Base-by-base conservation (phyloP, 2,113 vertebrate genomes). In the Pluvianellus socialis region DNA sequence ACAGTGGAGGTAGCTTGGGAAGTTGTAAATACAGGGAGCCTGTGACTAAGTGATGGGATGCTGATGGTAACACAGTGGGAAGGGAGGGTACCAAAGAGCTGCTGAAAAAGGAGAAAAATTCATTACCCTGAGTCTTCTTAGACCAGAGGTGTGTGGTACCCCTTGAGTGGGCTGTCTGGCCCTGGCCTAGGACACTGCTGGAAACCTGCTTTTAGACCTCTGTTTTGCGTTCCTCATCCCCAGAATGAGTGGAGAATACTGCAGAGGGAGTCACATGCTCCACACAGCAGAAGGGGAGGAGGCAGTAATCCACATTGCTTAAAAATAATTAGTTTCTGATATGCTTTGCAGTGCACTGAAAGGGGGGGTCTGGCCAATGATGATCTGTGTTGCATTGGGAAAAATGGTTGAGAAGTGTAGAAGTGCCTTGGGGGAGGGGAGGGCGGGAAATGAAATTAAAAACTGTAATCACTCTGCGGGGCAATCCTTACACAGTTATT, bases 181-280 rank as follows among this genome's bases (percentile, higher is more conserved):
- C 22, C 67, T 91, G 65, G 28, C 53, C 3, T 11, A 27, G 79
- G 27, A 17, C 7, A 2, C 7, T 40, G 55, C 12, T 68, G 32
- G 58, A 61, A 59, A 66, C 42, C 27, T 53, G 26, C 4, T 1
- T 42, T 86, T 16, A 58, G 27, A 4, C 19, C 4, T 20, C 5
- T 24, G 5, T 5, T 82, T 76, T 53, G 32, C 71, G 32, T 63
- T 88, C 17, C 19, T 59, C 17, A 14, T 38, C 28, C 24, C 62
- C 63, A 40, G 52, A 82, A 35, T 38, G 24, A 76, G 70, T 28
- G 30, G 6, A 0, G 0, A 27, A 42, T 68, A 3, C 14, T 62
- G 47, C 35, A 66, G 30, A 61, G 23, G 49, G 40, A 70, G 45
- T 24, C 12, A 33, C 0, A 2, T 0, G 2, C 26, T 42, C 17